Evolutionary conservation across 2,888 invertebrate species (phyloP), one percentile per base, ranked within the genome.

Genomic region (Sinopyrophorus schimmeli): DNA sequence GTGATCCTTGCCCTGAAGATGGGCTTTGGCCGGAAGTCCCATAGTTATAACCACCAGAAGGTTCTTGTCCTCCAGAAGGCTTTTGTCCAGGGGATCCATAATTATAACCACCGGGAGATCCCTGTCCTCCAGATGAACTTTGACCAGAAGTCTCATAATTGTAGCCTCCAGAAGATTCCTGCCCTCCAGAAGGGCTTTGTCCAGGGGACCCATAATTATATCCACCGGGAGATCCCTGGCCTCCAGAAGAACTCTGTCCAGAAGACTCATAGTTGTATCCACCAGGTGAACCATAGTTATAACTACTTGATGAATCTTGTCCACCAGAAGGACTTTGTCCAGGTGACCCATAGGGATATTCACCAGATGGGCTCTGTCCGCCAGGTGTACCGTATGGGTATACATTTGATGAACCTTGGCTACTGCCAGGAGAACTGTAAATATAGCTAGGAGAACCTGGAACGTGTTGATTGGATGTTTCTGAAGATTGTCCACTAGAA

Each of bases 21-120:
- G 11, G 7, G 12, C 15, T 11, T 16, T 16, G 2, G 23, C 35
- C 1, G 23, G 9, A 7, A 24, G 9, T 15, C 35, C 35, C 5
- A n/a, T n/a, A n/a, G n/a, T n/a, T n/a, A n/a, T 23, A 16, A n/a
- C 12, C 6, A 5, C 23, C 35, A 3, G 20, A 14, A 5, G 30
- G 10, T 18, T 23, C 35, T 4, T 38, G 43, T 10, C 14, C 5
- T 18, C 38, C 42, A 15, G 28, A 46, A n/a, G 30, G 26, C 3
- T 32, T 32, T 7, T 35, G 32, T 10, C 21, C 21, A 7, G 5
- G 21, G 5, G 21, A 20, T 7, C 21, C 21, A 20, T 20, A 20
- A 20, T 20, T 7, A 20, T 20, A 20, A 20, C 7, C 7, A 20
- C 21, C 21, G 5, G 21, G 5, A 20, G 21, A 20, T 7, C 21